Evolutionary conservation across 2,797 vertebrate species (phyloP).

Genomic region (Leptodactylus fallax): DNA sequence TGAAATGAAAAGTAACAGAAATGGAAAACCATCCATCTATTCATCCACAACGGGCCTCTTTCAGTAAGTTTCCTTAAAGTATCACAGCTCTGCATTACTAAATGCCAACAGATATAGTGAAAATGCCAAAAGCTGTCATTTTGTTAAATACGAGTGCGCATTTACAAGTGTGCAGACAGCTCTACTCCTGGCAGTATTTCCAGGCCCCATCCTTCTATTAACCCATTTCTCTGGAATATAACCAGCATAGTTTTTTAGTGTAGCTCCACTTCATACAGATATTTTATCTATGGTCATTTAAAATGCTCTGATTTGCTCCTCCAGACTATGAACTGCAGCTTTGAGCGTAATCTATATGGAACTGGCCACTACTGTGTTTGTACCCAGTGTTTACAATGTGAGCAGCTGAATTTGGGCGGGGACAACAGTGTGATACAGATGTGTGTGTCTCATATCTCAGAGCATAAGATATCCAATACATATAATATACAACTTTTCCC

Average conservation of each 20-base stretch:
- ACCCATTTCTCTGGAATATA: background rate
- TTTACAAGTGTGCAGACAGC: slow-evolving; percentile 21
- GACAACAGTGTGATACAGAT: too few species aligned
- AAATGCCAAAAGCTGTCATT: slow-evolving; percentile 43
- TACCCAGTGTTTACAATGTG: background rate
- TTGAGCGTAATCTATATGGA: background rate
- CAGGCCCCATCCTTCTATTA: background rate
- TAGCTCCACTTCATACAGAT: background rate
- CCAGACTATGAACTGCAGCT: background rate
- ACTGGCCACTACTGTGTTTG: background rate
- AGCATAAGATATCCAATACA: too few species aligned
- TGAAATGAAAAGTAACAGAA: slow-evolving; percentile 49
- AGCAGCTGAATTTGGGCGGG: too few species aligned
- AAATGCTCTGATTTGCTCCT: too few species aligned
- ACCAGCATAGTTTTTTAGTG: background rate
- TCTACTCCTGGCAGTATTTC: background rate
- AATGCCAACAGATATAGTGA: slow-evolving; percentile 46
- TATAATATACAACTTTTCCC: background rate
- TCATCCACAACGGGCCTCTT: slow-evolving; percentile 46
- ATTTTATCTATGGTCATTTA: background rate
- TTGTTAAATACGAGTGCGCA: background rate
- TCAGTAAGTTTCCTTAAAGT: slow-evolving; percentile 41
- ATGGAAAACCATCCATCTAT: slow-evolving; percentile 44
- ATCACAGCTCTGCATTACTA: background rate
- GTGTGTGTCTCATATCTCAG: too few species aligned